These are phyloP conservation scores for Acipenser oxyrinchus DNA, from an alignment of 2,797 vertebrate species.

Conservation along the genomic window DNA sequence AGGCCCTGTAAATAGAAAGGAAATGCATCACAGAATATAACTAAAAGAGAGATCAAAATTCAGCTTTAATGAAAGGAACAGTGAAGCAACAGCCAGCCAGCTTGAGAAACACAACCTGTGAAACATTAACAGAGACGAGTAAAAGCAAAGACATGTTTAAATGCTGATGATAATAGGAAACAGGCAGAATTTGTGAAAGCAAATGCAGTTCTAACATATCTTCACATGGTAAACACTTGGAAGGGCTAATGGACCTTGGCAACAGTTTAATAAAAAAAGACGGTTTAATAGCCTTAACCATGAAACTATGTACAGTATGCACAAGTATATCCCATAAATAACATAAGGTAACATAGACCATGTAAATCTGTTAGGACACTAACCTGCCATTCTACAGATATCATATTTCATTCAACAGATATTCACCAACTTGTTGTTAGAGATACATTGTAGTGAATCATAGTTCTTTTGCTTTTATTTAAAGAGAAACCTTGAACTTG, in stretches of 20 bases:
- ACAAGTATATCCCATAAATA: too few relatives aligned
- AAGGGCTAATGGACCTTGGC: constrained; percentile 17
- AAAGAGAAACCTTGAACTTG: constrained; percentile 58
- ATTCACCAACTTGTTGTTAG: too few relatives aligned
- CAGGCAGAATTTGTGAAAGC: background rate
- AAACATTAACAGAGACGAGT: background rate
- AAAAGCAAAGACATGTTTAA: background rate
- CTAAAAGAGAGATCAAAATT: background rate
- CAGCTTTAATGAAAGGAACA: background rate
- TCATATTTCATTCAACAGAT: too few relatives aligned
- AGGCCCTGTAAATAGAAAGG: background rate
- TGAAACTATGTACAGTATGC: too few relatives aligned
- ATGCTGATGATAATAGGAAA: constrained; percentile 33
- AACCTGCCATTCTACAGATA: too few relatives aligned
- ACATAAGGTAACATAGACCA: too few relatives aligned
- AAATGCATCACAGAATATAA: background rate
- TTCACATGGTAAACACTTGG: constrained; percentile 31
- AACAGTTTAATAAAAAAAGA: too few relatives aligned
- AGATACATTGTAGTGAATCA: too few relatives aligned
- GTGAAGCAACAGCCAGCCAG: background rate
- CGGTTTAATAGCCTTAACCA: too few relatives aligned
- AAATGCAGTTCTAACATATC: constrained; percentile 21
- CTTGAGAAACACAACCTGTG: background rate
- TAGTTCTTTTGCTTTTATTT: constrained; percentile 46
- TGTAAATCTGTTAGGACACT: too few relatives aligned